Evolutionary conservation across 1,140 invertebrate species (phyloP).

Genomic region (Sinella curviseta): DNA sequence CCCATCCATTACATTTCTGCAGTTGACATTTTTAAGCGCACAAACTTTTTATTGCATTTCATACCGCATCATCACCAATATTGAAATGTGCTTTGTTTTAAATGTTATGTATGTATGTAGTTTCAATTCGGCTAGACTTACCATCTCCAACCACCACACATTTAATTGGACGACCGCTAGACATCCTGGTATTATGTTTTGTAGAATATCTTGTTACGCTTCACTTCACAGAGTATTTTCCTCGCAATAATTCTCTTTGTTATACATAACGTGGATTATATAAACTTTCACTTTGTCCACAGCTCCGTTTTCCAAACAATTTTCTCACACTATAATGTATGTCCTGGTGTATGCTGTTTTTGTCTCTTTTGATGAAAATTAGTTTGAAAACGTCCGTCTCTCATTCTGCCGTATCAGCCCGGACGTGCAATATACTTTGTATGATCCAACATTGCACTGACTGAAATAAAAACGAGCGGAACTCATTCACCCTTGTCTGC

Average conservation of each 20-base stretch:
- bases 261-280: neutral
- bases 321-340: neutral
- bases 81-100: neutral
- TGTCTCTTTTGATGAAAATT: neutral
- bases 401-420: neutral
- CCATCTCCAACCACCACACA: conserved; percentile 94
- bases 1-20: no score
- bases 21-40: no score
- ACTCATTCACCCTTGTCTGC: neutral
- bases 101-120: no score
- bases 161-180: conserved; percentile 89
- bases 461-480: neutral
- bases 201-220: no score
- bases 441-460: neutral
- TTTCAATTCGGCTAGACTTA: neutral
- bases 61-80: neutral
- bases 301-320: neutral
- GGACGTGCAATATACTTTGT: neutral
- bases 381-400: neutral
- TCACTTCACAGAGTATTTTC: no score
- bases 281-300: neutral
- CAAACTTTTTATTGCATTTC: neutral
- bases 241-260: neutral
- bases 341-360: no score
- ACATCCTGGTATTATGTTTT: conserved; percentile 55